Base-by-base conservation (phyloP, 2,797 vertebrate genomes). In the Melanotaenia maccullochi region DNA sequence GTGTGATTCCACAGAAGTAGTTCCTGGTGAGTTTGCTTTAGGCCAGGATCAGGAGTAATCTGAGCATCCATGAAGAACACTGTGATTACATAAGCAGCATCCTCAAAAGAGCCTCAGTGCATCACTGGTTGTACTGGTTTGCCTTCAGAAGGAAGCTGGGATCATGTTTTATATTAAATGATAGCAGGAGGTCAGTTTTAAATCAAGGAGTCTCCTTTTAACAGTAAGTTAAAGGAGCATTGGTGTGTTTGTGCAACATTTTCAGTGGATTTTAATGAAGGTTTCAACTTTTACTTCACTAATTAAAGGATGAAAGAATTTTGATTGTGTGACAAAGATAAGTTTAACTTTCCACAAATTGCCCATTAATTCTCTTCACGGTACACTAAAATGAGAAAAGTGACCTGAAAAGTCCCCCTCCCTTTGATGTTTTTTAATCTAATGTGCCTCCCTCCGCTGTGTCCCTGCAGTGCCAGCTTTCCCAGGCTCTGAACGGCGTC, bases 401-500 rank as follows among this genome's bases (percentile, higher is more conserved):
- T n/a, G 18, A 7, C 42, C 16, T 44, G 42, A 44, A 44, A 5
- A 42, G 16, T 20, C 44, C 20, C n/a, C 44, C 20, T 47, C 44
- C 8, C 42, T 69, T 6, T 38, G 1, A 60, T 18, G 51, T 8
- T 8, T 54, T 25, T 22, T 18, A 60, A 52, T 30, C 12, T 51
- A 0, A 40, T 57, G 0, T 40, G 18, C 49, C n/a, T 38, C 25
- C 5, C 13, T 2, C 73, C 0, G 35, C 2, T 61, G 7, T 85
- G 68, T 82, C 40, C 52, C 86, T 89, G 32, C 94, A 99, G 97
- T 96, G 96, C 67, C 97, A 99, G 85, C 92, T 99, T 32, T 99
- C 98, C 80, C 97, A 98, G 92, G 97, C 98, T 60, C 93, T 99
- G 87, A 99, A 96, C 24, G 96, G 97, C 0, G 93, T 99, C 78